Conservation (phyloP, 2,113 vertebrate genomes). For the Corythoichthys intestinalis region DNA sequence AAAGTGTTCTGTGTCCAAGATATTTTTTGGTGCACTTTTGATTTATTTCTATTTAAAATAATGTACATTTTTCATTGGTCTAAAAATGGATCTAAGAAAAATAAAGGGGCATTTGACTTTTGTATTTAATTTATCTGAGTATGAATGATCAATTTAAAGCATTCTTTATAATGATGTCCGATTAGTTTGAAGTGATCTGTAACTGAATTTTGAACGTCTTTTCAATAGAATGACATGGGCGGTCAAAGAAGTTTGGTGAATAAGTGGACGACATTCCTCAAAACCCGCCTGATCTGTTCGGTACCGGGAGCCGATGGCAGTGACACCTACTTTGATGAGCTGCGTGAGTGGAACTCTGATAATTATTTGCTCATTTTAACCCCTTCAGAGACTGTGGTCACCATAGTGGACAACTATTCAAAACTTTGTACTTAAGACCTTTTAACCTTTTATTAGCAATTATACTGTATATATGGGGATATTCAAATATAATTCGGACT, state of each 20-base stretch:
- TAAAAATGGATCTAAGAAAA: too few relatives aligned
- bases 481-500: too few relatives aligned
- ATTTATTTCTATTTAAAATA: too few relatives aligned
- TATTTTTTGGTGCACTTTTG: too few relatives aligned
- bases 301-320: slow-evolving; percentile 83
- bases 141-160: background rate
- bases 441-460: too few relatives aligned
- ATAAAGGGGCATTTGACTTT: background rate
- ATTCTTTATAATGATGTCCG: background rate
- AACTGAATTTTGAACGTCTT: background rate
- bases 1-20: background rate
- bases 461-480: too few relatives aligned
- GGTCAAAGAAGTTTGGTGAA: slow-evolving; percentile 95
- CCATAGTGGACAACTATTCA: too few relatives aligned
- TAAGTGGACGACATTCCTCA: slow-evolving; percentile 97
- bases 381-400: too few relatives aligned
- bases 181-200: background rate
- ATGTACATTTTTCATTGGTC: too few relatives aligned
- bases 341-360: slow-evolving; percentile 78
- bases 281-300: slow-evolving; percentile 88
- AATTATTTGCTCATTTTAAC: background rate
- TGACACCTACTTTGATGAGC: slow-evolving; percentile 90
- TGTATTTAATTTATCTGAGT: background rate
- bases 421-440: too few relatives aligned
- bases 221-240: slow-evolving; percentile 86